A percentile compares a stretch with the other conserved stretches of the same genome.
Evolutionary conservation across 2,113 vertebrate species (phyloP).

Genomic region (Mus spicilegus): DNA sequence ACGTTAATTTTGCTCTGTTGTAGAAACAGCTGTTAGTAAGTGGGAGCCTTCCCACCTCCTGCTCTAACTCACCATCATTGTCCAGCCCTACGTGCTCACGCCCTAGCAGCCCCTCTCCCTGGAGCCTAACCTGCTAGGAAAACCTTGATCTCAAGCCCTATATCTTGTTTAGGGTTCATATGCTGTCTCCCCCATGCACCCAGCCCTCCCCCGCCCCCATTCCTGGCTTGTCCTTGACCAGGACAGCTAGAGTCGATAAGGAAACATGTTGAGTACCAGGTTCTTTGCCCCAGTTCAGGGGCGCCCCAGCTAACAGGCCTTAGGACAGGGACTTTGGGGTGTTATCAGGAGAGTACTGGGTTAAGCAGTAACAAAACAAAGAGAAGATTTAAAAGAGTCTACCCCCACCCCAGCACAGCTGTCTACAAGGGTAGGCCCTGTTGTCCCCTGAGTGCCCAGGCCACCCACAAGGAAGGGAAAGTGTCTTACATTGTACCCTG

Average conservation of each 20-base stretch:
- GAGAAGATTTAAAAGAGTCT: fast-evolving
- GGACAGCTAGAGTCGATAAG: background rate
- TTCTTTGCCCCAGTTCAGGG: background rate
- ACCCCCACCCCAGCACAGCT: background rate
- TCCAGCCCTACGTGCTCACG: background rate
- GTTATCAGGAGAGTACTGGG: background rate
- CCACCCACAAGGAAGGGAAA: background rate
- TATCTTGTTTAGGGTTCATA: conserved; percentile 31
- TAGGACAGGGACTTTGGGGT: background rate
- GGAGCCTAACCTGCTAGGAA: background rate
- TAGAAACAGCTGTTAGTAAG: conserved; percentile 71
- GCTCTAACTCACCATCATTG: background rate
- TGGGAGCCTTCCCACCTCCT: background rate
- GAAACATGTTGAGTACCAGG: background rate
- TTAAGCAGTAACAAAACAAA: background rate
- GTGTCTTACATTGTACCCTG: fast-evolving
- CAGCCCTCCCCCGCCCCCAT: background rate
- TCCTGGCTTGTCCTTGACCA: background rate
- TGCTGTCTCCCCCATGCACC: background rate
- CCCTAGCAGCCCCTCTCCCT: background rate
- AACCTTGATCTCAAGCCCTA: background rate
- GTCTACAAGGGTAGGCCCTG: background rate
- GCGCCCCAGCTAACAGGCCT: background rate
- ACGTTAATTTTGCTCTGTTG: conserved; percentile 69
- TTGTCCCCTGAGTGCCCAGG: background rate